Evolutionary conservation across 2,888 invertebrate species (phyloP).

Genomic region (Leptodirus hochenwartii): DNA sequence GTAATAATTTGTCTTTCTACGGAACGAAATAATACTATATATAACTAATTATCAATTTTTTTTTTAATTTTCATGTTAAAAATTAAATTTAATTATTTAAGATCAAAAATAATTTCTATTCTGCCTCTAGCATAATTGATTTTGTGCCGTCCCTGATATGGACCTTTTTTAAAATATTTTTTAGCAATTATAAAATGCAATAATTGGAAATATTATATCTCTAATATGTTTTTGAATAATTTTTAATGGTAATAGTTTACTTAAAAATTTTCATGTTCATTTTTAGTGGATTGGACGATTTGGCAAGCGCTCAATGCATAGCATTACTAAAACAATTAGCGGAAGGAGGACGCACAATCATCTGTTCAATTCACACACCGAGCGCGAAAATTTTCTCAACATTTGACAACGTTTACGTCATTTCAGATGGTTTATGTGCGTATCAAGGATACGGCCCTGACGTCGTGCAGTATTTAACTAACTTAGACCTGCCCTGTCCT

Average conservation of each 20-base stretch:
- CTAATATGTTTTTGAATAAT: slow-evolving; percentile 1
- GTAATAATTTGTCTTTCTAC: too few relatives aligned
- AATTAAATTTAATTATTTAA: too few relatives aligned
- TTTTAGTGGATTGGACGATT: slow-evolving; percentile 75
- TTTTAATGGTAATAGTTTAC: background rate
- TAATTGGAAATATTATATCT: slow-evolving; percentile 2
- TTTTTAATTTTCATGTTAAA: too few relatives aligned
- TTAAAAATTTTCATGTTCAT: too few relatives aligned
- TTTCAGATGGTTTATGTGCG: slow-evolving; percentile 76
- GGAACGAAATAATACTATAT: too few relatives aligned
- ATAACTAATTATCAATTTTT: too few relatives aligned
- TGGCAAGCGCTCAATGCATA: slow-evolving; percentile 78
- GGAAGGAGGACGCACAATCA: slow-evolving; percentile 70
- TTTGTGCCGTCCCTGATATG: too few relatives aligned
- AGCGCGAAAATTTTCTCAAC: slow-evolving; percentile 80
- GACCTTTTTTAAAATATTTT: too few relatives aligned
- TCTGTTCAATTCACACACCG: slow-evolving; percentile 94
- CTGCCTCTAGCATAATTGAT: too few relatives aligned
- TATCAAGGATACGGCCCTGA: slow-evolving; percentile 67
- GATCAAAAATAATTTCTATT: too few relatives aligned
- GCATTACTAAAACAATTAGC: slow-evolving; percentile 70
- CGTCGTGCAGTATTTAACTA: slow-evolving; percentile 64
- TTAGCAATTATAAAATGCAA: background rate
- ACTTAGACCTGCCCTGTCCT: slow-evolving; percentile 69
- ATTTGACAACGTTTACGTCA: slow-evolving; percentile 81